Conservation (phyloP, 2,797 vertebrate species). For the Taenioides sp. region DNA sequence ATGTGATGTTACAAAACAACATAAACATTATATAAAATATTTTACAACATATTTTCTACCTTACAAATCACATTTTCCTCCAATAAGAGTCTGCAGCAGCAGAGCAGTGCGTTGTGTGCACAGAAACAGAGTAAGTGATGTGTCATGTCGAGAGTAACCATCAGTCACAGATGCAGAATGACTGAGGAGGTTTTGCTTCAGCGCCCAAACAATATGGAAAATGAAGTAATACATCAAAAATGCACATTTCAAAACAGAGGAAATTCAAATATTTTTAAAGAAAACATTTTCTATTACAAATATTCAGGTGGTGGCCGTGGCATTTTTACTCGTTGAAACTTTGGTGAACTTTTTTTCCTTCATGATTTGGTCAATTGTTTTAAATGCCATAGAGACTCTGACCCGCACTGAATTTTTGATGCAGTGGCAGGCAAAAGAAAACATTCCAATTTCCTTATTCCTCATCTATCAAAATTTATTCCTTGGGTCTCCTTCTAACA, state of each 20-base stretch:
- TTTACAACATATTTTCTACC: not conserved
- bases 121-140: not conserved
- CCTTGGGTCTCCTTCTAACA: not conserved
- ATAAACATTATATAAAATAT: not conserved
- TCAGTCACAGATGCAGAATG: not conserved
- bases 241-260: too few relatives aligned
- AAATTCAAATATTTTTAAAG: too few relatives aligned
- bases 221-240: not conserved
- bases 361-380: not conserved
- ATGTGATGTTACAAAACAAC: too few relatives aligned
- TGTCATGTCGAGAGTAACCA: not conserved
- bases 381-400: not conserved
- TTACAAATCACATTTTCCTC: not conserved
- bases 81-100: not conserved
- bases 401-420: not conserved
- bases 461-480: not conserved
- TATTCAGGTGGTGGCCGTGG: not conserved
- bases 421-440: not conserved
- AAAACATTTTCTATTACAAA: too few relatives aligned
- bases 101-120: not conserved
- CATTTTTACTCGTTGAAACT: too few relatives aligned
- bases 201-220: not conserved
- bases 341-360: not conserved
- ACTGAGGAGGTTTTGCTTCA: slow-evolving; percentile 1
- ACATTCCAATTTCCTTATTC: not conserved